Conservation (phyloP, 2,888 invertebrate species). For the Amblyjoppa proteus region DNA sequence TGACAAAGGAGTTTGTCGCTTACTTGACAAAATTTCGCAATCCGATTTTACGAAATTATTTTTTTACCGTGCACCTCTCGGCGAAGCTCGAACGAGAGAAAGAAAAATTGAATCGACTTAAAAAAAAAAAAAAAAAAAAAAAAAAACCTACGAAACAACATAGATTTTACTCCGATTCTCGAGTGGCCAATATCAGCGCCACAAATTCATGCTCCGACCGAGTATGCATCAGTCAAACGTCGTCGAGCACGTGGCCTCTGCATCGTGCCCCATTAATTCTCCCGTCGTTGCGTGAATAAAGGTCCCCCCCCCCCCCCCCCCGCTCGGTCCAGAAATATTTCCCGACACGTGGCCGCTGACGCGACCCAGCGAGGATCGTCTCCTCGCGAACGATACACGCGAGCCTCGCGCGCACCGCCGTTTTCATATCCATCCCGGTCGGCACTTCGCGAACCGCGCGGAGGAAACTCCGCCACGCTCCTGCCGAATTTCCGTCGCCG, state of each 20-base stretch:
- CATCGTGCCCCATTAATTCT: conserved; percentile 78
- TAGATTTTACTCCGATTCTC: conserved; percentile 25
- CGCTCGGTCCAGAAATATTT: conserved; percentile 80
- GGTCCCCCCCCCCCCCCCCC: conserved; percentile 24
- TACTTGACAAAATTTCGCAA: no score
- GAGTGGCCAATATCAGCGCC: conserved; percentile 76
- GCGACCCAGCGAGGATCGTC: conserved; percentile 62
- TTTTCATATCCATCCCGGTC: conserved; percentile 22
- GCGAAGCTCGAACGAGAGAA: neutral
- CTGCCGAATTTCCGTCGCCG: conserved; percentile 34
- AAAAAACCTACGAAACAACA: neutral
- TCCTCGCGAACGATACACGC: conserved; percentile 3
- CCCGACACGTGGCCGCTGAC: conserved; percentile 75
- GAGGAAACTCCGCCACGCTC: conserved; percentile 47
- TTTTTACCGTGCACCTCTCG: neutral
- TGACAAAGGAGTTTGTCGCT: no score
- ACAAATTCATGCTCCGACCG: conserved; percentile 75
- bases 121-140: no score
- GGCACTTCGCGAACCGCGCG: conserved; percentile 26
- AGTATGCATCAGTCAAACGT: conserved; percentile 81
- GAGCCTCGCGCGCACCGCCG: neutral
- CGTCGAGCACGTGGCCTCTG: conserved; percentile 78
- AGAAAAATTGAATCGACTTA: neutral
- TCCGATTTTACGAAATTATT: no score
- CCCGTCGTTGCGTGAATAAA: conserved; percentile 85